These are phyloP conservation scores for Neoascia interrupta DNA, from an alignment of 2,888 invertebrate species.

Conservation along the genomic window DNA sequence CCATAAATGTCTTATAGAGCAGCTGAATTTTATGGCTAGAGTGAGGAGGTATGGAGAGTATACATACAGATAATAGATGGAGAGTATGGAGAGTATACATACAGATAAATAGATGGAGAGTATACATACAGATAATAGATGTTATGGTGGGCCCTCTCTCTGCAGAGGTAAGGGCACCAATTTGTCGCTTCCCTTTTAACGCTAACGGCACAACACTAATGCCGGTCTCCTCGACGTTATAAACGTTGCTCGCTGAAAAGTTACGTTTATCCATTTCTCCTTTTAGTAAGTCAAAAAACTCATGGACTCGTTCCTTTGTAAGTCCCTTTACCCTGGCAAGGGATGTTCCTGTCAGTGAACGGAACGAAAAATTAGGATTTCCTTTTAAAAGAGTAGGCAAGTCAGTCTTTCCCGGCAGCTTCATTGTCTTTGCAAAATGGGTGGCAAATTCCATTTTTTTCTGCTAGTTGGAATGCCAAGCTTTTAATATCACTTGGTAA, in stretches of 20 bases:
- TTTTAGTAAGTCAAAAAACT: background rate
- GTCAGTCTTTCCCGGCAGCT: conserved; percentile 1
- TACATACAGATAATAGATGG: too few relatives aligned
- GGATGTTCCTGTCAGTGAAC: conserved; percentile 26
- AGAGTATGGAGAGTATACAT: background rate
- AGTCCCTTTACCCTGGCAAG: conserved; percentile 11
- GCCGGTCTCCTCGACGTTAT: background rate
- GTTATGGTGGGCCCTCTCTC: background rate
- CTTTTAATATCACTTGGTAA: background rate
- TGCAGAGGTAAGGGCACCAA: too few relatives aligned
- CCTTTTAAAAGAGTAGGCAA: conserved; percentile 6
- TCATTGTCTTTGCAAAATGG: too few relatives aligned
- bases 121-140: background rate
- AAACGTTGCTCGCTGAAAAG: background rate
- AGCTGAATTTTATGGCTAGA: too few relatives aligned
- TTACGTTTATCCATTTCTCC: background rate
- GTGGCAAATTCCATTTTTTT: background rate
- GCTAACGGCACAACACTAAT: background rate
- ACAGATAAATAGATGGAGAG: background rate
- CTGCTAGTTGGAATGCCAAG: too few relatives aligned
- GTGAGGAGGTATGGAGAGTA: background rate
- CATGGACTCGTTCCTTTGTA: conserved; percentile 21
- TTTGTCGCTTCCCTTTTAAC: background rate
- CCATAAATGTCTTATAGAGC: background rate
- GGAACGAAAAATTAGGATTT: too few relatives aligned